These are phyloP conservation scores for Ophion ellenae DNA, from an alignment of 2,888 invertebrate genomes.

Conservation along the genomic window DNA sequence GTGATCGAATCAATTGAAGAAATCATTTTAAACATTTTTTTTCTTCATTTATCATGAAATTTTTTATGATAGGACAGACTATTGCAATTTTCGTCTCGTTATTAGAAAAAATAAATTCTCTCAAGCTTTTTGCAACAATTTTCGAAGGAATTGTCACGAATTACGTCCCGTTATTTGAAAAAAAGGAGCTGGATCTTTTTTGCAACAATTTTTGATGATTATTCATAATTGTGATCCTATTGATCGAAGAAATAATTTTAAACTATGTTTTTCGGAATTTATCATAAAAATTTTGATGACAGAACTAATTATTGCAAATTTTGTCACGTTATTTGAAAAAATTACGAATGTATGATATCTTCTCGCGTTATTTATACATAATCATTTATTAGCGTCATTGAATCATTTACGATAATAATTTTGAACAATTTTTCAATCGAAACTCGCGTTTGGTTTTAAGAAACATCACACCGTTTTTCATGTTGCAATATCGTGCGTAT, in stretches of 20 bases:
- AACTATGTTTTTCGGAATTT: not conserved
- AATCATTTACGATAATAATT: not conserved
- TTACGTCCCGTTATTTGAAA: not conserved
- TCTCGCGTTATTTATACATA: too few species aligned
- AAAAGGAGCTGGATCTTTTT: not conserved
- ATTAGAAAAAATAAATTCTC: too few species aligned
- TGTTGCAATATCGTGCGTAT: constrained; percentile 11
- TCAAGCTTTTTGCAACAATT: not conserved
- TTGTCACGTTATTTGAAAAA: too few species aligned
- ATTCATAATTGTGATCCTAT: not conserved
- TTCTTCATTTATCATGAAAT: not conserved
- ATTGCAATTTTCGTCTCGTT: too few species aligned
- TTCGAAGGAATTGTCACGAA: not conserved
- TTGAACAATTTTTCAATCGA: constrained; percentile 13
- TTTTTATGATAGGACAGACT: not conserved
- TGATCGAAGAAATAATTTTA: not conserved
- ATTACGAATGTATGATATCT: too few species aligned
- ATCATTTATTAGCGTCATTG: not conserved
- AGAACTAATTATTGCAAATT: too few species aligned
- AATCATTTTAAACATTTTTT: too few species aligned
- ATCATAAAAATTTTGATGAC: not conserved
- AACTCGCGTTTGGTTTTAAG: not conserved
- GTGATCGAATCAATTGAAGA: not conserved
- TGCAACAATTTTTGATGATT: not conserved
- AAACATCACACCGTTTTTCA: not conserved